These are phyloP conservation scores for Cataglyphis hispanica DNA, from an alignment of 1,140 invertebrate genomes.

Conservation along the genomic window DNA sequence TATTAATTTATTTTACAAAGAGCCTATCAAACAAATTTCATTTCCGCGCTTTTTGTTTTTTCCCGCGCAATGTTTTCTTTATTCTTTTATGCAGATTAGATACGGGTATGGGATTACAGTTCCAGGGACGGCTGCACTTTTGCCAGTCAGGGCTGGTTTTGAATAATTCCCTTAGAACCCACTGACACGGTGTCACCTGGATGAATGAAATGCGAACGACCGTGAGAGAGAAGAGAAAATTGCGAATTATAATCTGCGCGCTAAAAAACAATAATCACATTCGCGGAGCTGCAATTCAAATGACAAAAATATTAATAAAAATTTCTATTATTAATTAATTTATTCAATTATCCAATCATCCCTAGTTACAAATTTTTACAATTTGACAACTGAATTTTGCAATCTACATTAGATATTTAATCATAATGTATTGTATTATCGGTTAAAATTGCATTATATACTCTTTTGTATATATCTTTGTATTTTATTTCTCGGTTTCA, in stretches of 20 bases:
- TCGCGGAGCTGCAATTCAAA: background rate
- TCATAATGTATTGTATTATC: too few relatives aligned
- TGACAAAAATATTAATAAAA: slow-evolving; percentile 26
- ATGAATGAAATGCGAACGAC: slow-evolving; percentile 72
- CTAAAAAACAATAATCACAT: slow-evolving; percentile 58
- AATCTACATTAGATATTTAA: background rate
- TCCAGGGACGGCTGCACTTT: slow-evolving; percentile 81
- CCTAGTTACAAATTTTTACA: background rate
- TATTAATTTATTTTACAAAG: slow-evolving; percentile 11
- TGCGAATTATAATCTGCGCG: slow-evolving; percentile 51
- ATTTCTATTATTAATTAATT: slow-evolving; percentile 21
- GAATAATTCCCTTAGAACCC: slow-evolving; percentile 78
- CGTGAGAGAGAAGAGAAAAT: slow-evolving; percentile 62
- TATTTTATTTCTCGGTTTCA: too few relatives aligned
- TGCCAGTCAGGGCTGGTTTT: slow-evolving; percentile 79
- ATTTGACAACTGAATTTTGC: background rate
- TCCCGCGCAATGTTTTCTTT: slow-evolving; percentile 74
- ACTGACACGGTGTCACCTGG: slow-evolving; percentile 77
- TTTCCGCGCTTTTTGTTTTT: slow-evolving; percentile 77
- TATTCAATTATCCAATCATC: background rate
- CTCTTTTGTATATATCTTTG: too few relatives aligned
- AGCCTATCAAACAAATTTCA: slow-evolving; percentile 21
- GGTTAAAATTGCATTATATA: too few relatives aligned
- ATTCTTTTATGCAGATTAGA: slow-evolving; percentile 81
- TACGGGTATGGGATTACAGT: slow-evolving; percentile 80